Conservation (phyloP, 2,113 vertebrate genomes). For the Sander vitreus region DNA sequence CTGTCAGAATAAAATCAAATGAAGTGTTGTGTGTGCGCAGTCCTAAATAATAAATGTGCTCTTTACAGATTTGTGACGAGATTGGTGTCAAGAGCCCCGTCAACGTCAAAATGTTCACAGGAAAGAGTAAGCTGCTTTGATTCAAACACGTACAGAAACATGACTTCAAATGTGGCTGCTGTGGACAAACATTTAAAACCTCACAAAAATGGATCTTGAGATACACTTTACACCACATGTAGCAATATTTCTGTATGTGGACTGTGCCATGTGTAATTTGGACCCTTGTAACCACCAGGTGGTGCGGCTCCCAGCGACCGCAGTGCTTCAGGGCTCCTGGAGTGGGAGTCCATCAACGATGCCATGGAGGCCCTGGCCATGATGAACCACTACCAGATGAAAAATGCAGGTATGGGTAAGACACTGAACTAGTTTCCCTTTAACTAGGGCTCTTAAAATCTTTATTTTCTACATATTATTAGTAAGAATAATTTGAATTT, state of each 20-base stretch:
- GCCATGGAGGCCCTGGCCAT: constrained; percentile 92
- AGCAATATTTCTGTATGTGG: neutral
- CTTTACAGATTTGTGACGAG: constrained; percentile 90
- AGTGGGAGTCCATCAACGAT: constrained; percentile 95
- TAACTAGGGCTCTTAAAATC: neutral
- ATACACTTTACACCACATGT: neutral
- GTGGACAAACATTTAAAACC: neutral
- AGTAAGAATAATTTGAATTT: too few relatives aligned
- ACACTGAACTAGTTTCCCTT: neutral
- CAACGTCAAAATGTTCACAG: constrained; percentile 94
- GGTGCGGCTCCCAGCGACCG: constrained; percentile 87
- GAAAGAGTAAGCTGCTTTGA: constrained; percentile 89
- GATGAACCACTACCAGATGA: constrained; percentile 96
- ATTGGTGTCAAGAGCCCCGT: constrained; percentile 89
- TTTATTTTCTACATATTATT: too few relatives aligned
- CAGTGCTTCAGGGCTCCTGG: constrained; percentile 93
- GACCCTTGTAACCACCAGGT: constrained; percentile 49
- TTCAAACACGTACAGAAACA: neutral
- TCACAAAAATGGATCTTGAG: neutral
- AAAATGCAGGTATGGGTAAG: constrained; percentile 89
- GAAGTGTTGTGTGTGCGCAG: accelerated
- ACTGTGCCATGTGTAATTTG: neutral
- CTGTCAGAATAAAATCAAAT: neutral
- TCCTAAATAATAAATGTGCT: neutral
- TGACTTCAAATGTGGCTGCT: neutral